A percentile compares a stretch with the other conserved stretches of the same genome.
Conservation (phyloP, 2,888 invertebrate species). For the Melitaea athalia region DNA sequence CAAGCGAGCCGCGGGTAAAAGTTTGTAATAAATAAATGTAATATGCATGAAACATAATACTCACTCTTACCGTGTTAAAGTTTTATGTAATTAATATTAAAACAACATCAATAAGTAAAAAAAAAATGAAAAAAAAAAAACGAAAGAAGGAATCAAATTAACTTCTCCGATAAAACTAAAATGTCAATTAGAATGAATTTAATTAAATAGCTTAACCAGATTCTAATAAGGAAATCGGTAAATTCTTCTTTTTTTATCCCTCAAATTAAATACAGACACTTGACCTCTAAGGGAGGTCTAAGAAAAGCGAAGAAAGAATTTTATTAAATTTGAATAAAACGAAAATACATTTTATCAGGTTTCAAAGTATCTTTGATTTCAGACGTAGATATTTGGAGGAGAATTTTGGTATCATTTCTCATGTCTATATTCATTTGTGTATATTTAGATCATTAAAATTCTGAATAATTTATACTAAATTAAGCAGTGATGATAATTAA, state of each 20-base stretch:
- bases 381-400: not conserved
- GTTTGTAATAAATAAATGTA: too few species aligned
- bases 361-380: constrained; percentile 5
- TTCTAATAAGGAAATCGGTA: constrained; percentile 15
- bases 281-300: constrained; percentile 4
- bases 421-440: not conserved
- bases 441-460: too few species aligned
- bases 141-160: not conserved
- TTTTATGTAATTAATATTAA: too few species aligned
- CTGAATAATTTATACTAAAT: too few species aligned
- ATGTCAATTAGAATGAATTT: constrained; percentile 21
- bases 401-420: not conserved
- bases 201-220: constrained; percentile 28
- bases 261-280: constrained; percentile 20
- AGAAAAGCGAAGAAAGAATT: constrained; percentile 30
- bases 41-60: too few species aligned
- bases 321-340: constrained; percentile 29
- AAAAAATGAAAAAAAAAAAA: not conserved
- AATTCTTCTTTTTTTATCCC: constrained; percentile 16
- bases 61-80: too few species aligned
- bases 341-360: constrained; percentile 9
- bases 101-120: too few species aligned
- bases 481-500: too few species aligned
- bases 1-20: too few species aligned
- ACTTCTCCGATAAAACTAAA: not conserved